phyloP scores from a whole-genome alignment of 2,797 vertebrate species.

The Sebastes alutus region DNA sequence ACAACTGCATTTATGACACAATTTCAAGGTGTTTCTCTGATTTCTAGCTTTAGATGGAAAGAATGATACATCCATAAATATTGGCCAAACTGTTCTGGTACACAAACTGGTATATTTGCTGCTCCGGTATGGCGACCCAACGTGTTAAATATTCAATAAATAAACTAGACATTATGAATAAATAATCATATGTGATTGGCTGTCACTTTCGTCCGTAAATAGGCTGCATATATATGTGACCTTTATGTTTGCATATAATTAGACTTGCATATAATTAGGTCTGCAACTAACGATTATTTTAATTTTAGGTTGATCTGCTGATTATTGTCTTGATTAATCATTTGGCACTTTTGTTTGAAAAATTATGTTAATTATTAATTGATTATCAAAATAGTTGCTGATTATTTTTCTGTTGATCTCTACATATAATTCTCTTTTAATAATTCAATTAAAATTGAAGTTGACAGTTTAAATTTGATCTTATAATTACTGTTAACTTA shows the following conservation, averaged over 20 bases:
- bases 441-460: neutral
- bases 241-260: neutral
- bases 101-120: neutral
- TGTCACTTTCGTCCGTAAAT: neutral
- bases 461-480: neutral
- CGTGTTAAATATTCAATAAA: constrained; percentile 6
- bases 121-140: neutral
- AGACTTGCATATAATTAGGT: too few species aligned
- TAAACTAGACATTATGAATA: constrained; percentile 6
- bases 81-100: neutral
- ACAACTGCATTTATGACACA: neutral
- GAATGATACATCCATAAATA: neutral
- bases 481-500: neutral
- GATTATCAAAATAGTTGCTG: neutral
- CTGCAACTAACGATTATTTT: neutral
- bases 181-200: constrained; percentile 1
- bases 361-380: neutral
- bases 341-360: neutral
- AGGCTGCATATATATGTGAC: neutral
- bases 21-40: neutral
- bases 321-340: neutral
- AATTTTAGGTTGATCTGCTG: too few species aligned
- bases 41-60: neutral
- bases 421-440: neutral
- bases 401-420: neutral